A percentile compares a stretch with the other conserved stretches of the same genome.
These are phyloP conservation scores for Tubulanus polymorphus DNA, from an alignment of 2,888 invertebrate genomes.

Conservation along the genomic window DNA sequence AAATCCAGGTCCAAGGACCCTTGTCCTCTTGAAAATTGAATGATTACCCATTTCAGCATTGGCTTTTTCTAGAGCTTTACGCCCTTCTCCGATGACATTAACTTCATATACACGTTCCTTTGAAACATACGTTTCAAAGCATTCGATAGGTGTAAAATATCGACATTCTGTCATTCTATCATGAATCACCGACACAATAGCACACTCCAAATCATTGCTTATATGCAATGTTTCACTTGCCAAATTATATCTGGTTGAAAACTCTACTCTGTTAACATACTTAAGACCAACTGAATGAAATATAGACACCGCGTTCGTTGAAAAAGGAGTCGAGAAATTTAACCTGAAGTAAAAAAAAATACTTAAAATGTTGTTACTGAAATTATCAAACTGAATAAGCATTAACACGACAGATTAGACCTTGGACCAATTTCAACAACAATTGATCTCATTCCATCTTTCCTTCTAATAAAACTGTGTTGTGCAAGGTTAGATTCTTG, in stretches of 20 bases:
- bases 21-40: no score
- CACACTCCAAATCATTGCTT: slow-evolving; percentile 19
- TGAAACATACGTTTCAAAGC: slow-evolving; percentile 58
- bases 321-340: slow-evolving; percentile 89
- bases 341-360: slow-evolving; percentile 33
- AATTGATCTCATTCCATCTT: no score
- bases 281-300: slow-evolving; percentile 77
- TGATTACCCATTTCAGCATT: slow-evolving; percentile 69
- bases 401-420: neutral
- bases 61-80: slow-evolving; percentile 74
- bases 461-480: no score
- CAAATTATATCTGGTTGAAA: slow-evolving; percentile 60
- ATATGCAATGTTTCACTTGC: no score
- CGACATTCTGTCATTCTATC: slow-evolving; percentile 91
- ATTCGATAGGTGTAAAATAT: slow-evolving; percentile 65
- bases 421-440: no score
- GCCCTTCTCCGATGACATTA: slow-evolving; percentile 74
- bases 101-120: slow-evolving; percentile 77
- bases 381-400: neutral
- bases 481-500: no score
- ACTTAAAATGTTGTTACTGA: neutral
- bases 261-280: slow-evolving; percentile 74
- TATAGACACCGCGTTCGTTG: slow-evolving; percentile 93
- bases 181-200: slow-evolving; percentile 59
- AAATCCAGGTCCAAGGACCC: no score